These are phyloP conservation scores for Plotosus lineatus DNA, from an alignment of 2,113 vertebrate species.

Conservation along the genomic window DNA sequence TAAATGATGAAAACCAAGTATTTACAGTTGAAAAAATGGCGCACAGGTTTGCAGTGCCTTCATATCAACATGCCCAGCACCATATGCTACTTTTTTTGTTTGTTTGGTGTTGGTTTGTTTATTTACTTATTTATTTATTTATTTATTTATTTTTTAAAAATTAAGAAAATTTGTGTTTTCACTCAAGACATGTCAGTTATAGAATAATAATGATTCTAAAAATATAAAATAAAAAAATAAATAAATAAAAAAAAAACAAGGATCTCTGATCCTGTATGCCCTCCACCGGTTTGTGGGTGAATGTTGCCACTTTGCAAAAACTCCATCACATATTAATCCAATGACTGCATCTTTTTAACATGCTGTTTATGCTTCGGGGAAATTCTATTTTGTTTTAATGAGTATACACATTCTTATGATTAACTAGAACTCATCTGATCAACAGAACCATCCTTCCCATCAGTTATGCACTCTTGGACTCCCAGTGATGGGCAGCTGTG, in stretches of 20 bases:
- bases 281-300: neutral
- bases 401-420: slow-evolving; percentile 5
- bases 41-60: neutral
- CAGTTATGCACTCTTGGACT: neutral
- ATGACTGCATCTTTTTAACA: neutral
- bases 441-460: slow-evolving; percentile 15
- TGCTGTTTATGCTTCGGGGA: neutral
- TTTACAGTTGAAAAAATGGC: neutral
- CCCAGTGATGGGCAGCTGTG: slow-evolving; percentile 16
- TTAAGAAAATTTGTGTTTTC: too few species aligned
- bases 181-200: neutral
- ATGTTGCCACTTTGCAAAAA: neutral
- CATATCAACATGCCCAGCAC: too few species aligned
- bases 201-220: too few species aligned
- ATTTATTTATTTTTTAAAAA: too few species aligned
- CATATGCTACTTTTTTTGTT: neutral
- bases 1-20: neutral
- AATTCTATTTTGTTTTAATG: slow-evolving; percentile 2
- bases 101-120: too few species aligned
- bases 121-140: too few species aligned
- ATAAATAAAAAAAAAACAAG: too few species aligned
- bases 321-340: neutral
- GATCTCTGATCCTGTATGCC: too few species aligned
- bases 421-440: slow-evolving; percentile 8
- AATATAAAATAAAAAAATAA: too few species aligned